Base-by-base conservation (phyloP, 1,140 invertebrate species). In the Tyrophagus putrescentiae region DNA sequence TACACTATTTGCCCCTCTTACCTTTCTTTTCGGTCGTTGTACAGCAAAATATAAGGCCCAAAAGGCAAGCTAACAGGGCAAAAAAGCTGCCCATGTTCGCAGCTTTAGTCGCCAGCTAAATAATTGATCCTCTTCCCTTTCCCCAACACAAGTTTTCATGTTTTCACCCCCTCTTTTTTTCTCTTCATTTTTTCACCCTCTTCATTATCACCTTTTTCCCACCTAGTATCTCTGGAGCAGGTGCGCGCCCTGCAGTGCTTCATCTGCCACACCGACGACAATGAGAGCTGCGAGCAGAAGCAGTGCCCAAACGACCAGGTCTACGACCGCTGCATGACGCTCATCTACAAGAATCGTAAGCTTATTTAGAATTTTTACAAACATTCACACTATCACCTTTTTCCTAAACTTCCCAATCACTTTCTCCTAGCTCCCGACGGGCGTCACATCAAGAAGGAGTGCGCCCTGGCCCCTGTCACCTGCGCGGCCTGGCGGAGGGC, bases 391-490 rank as follows among this genome's bases (percentile, higher is more conserved):
- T 36, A 5, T 23, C 2, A 34, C 7, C 9, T 4, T 1, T 61
- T 58, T 25, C n/a, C n/a, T 1, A 7, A 16, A 57, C 56, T 7
- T 61, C 23, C 60, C 13, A 33, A 61, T 60, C 41, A 21, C 9
- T 33, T 23, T 59, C 3, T 41, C 56, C 56, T 66, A 76, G 74
- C 65, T 48, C 65, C 68, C 28, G 67, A 71, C 45, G 71, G 71
- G 28, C 71, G 70, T 50, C 60, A 62, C 9, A 69, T 77, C 52
- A 73, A 72, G 62, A 68, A 76, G 27, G 72, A 73, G 66, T 78
- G 76, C 64, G 76, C 75, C 13, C 64, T 78, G 27, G 76, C 70
- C 4, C 76, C 0, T 78, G 76, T 65, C 65, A 67, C 50, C 72
- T 78, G 57, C 69, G 74, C 53, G 75, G 75, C 42, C 64, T 61